Base-by-base conservation (phyloP, 2,888 invertebrate genomes). In the Melieria crassipennis region DNA sequence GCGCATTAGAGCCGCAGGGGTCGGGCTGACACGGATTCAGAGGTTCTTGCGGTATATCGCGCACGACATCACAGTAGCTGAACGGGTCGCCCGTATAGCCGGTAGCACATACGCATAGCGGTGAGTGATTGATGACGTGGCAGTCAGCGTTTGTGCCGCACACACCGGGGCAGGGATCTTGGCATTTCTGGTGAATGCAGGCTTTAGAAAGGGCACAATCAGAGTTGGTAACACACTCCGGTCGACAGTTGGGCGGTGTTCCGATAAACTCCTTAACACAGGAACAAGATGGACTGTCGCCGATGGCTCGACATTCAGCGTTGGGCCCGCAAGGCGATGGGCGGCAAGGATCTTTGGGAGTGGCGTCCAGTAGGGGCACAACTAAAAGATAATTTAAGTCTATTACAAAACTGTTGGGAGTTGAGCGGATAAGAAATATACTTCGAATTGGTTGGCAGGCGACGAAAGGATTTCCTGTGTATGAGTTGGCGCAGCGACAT, bases 271-370 rank as follows among this genome's bases (percentile, higher is more conserved):
- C 89, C 11, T 89, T 86, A 57, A 91, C 88, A 78, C 94, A 94
- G 47, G 90, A 91, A 80, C 94, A 94, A 2, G 91, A 89, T 4
- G 92, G 92, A 81, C 90, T 91, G 64, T 89, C 88, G 76, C 91
- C 90, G 10, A 89, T 86, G 79, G 89, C 90, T 63, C 90, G 89
- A 80, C 94, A 94, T 77, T 91, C 88, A 66, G 93, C 91, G 81
- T 94, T 93, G 10, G 93, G 90, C 10, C 94, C 94, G 81, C 94
- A 94, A 0, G 94, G 94, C n/a, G 92, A 92, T 46, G 94, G 94
- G 45, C 89, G 86, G 79, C 92, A 92, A 11, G 91, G 91, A 79
- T 90, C 88, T 6, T 76, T 78, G 5, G 77, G 75, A 9, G 75
- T 73, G n/a, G 58, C 48, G 58, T 84, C 81, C 80, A 85, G 73